Percentiles rank a stretch among this genome's conserved stretches.
Conservation (phyloP, 92 coral and sea anemone species). For the Nematostella vectensis region DNA sequence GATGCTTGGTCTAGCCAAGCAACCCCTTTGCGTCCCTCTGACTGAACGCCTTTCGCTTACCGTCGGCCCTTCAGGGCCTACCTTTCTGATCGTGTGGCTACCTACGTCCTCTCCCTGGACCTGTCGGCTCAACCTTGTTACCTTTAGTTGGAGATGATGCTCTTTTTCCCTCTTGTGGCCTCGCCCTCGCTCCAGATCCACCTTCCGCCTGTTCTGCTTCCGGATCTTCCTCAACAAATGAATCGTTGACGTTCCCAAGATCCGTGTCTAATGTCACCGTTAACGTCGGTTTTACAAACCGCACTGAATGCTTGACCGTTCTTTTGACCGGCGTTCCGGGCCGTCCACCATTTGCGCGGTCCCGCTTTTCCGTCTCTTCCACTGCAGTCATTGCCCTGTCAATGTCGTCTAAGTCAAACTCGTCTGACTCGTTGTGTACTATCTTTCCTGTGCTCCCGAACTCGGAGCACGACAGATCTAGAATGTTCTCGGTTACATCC, state of each 20-base stretch:
- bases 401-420: conserved; percentile 55
- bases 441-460: conserved; percentile 12
- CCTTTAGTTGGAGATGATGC: background rate
- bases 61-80: no score
- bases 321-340: conserved; percentile 59
- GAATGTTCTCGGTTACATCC: conserved; percentile 56
- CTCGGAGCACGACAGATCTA: conserved; percentile 42
- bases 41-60: no score
- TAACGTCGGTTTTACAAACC: conserved; percentile 83
- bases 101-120: background rate
- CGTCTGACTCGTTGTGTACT: conserved; percentile 50
- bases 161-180: background rate
- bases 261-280: conserved; percentile 55
- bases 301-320: conserved; percentile 46
- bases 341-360: conserved; percentile 22
- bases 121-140: background rate
- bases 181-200: background rate
- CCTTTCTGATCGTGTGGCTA: background rate
- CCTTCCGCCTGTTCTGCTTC: conserved; percentile 1
- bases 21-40: no score
- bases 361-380: conserved; percentile 29
- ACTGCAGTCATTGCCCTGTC: conserved; percentile 53
- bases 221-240: conserved; percentile 28
- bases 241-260: conserved; percentile 34
- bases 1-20: no score